A percentile compares a stretch with the other conserved stretches of the same genome.
Evolutionary conservation across 1,140 invertebrate genomes (phyloP).

Genomic region (Anastrepha ludens): DNA sequence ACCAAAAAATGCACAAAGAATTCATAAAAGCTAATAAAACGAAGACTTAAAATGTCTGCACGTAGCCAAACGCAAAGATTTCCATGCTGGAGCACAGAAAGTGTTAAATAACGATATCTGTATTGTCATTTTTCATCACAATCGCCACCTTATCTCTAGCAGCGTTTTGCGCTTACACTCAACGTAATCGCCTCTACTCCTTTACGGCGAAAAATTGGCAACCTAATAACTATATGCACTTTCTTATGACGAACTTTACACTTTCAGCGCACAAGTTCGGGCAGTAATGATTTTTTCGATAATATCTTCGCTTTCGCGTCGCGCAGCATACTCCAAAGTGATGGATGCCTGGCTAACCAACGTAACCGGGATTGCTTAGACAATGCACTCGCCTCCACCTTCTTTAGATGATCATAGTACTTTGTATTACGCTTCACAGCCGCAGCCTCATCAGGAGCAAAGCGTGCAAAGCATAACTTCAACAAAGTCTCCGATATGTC

Average conservation of each 20-base stretch:
- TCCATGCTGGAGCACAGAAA: background rate
- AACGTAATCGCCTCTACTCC: background rate
- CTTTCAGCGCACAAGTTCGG: slow-evolving; percentile 65
- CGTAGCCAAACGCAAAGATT: background rate
- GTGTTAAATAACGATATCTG: background rate
- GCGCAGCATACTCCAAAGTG: slow-evolving; percentile 66
- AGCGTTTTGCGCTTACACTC: background rate
- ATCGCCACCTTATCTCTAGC: background rate
- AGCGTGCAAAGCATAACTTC: slow-evolving; percentile 67
- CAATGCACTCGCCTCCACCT: slow-evolving; percentile 64
- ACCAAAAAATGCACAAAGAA: background rate
- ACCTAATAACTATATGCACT: background rate
- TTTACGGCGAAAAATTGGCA: no score
- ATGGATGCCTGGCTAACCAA: slow-evolving; percentile 66
- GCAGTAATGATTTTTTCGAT: slow-evolving; percentile 67
- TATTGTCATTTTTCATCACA: background rate
- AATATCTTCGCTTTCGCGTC: slow-evolving; percentile 64
- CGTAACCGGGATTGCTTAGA: slow-evolving; percentile 65
- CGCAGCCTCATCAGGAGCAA: slow-evolving; percentile 63
- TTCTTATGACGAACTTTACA: background rate
- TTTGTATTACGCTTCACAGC: slow-evolving; percentile 65
- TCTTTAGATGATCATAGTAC: slow-evolving; percentile 67
- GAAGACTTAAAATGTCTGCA: background rate
- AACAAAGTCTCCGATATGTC: slow-evolving; percentile 69
- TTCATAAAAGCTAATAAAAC: background rate